These are phyloP conservation scores for Lucilia sericata DNA, from an alignment of 1,140 invertebrate genomes.

Conservation along the genomic window DNA sequence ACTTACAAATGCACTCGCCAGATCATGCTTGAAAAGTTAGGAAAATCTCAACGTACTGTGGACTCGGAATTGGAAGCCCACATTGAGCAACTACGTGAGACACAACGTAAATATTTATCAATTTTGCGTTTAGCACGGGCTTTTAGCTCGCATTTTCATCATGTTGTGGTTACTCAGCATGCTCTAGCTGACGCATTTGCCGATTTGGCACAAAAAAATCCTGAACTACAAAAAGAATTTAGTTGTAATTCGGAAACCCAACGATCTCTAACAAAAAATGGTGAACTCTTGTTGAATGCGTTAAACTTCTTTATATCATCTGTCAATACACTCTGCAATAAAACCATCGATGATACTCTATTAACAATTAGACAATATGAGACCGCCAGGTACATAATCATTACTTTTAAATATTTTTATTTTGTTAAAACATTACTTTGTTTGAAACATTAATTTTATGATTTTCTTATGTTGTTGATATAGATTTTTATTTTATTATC, in stretches of 20 bases:
- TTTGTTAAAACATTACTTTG: too few species aligned
- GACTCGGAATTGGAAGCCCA: constrained; percentile 88
- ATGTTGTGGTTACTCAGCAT: constrained; percentile 86
- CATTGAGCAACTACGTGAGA: constrained; percentile 91
- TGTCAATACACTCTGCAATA: constrained; percentile 94
- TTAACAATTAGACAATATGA: constrained; percentile 94
- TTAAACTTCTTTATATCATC: constrained; percentile 97
- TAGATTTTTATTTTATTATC: too few species aligned
- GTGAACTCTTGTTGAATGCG: constrained; percentile 89
- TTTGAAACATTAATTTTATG: too few species aligned
- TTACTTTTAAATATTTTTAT: neutral
- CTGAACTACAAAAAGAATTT: constrained; percentile 95
- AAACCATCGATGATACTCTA: constrained; percentile 96
- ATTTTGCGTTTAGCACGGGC: constrained; percentile 87
- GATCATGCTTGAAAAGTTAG: constrained; percentile 93
- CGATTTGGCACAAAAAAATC: constrained; percentile 94
- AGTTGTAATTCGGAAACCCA: constrained; percentile 96
- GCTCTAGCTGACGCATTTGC: constrained; percentile 78
- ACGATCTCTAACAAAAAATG: constrained; percentile 92
- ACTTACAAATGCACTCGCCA: constrained; percentile 98
- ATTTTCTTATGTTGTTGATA: too few species aligned
- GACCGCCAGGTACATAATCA: constrained; percentile 78
- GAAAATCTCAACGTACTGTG: constrained; percentile 89
- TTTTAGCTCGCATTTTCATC: constrained; percentile 88
- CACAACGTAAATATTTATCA: constrained; percentile 93